Percentiles rank a stretch among this genome's conserved stretches.
Evolutionary conservation across 1,140 invertebrate genomes (phyloP).

Genomic region (Nebria ingens): DNA sequence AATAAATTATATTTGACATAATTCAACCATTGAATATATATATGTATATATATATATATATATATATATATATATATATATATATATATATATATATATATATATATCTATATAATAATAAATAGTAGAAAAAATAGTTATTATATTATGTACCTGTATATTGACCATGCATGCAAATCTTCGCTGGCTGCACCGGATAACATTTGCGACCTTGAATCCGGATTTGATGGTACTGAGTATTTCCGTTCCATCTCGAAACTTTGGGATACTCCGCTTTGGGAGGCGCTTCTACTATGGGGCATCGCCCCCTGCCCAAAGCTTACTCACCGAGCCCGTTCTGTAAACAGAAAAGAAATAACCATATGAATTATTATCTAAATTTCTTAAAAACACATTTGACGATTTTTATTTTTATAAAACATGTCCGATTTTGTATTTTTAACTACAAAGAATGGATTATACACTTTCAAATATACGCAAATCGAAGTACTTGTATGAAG

Average conservation of each 20-base stretch:
- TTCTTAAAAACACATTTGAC: too few relatives aligned
- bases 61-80: not conserved
- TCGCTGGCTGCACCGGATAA: slow-evolving; percentile 54
- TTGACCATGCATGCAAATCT: slow-evolving; percentile 91
- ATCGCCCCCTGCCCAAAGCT: slow-evolving; percentile 18
- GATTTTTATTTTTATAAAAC: too few relatives aligned
- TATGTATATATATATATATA: too few relatives aligned
- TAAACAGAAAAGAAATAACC: too few relatives aligned
- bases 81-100: not conserved
- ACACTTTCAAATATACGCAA: too few relatives aligned
- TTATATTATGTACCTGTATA: slow-evolving; percentile 72
- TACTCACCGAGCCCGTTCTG: not conserved
- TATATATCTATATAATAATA: not conserved
- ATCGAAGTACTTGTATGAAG: too few relatives aligned
- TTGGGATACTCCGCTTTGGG: slow-evolving; percentile 37
- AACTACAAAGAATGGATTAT: too few relatives aligned
- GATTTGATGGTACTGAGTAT: slow-evolving; percentile 70
- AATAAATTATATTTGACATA: too few relatives aligned
- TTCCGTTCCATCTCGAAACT: slow-evolving; percentile 60
- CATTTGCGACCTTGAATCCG: slow-evolving; percentile 46
- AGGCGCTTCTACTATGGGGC: slow-evolving; percentile 33
- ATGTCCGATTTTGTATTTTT: too few relatives aligned
- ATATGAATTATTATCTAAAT: too few relatives aligned
- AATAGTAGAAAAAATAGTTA: too few relatives aligned
- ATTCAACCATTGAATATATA: too few relatives aligned